Conservation (phyloP, 2,113 vertebrate species). For the Struthidea cinerea region DNA sequence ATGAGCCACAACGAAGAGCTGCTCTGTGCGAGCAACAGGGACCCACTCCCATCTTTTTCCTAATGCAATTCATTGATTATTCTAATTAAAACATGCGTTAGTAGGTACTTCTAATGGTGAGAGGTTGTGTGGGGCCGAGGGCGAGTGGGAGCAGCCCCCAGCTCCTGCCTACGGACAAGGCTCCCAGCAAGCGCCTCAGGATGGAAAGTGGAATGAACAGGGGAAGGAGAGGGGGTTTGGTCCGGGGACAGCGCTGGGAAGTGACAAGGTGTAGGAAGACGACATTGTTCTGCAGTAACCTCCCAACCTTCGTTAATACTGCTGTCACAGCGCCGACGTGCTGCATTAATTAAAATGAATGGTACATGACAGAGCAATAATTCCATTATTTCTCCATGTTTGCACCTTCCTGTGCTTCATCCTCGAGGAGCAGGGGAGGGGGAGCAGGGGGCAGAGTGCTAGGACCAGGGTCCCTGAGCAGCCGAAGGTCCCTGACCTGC, state of each 20-base stretch:
- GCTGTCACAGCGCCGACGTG: not conserved
- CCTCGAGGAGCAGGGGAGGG: not conserved
- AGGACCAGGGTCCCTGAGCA: not conserved
- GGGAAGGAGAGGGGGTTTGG: not conserved
- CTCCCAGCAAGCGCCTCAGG: not conserved
- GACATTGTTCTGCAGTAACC: not conserved
- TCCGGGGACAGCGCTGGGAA: fast-evolving
- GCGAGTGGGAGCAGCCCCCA: not conserved
- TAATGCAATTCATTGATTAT: not conserved
- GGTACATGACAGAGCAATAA: not conserved
- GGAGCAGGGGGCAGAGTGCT: too few relatives aligned
- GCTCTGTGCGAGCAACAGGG: not conserved
- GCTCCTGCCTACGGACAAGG: not conserved
- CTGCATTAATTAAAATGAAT: not conserved
- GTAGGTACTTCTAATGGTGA: not conserved
- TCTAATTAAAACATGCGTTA: not conserved
- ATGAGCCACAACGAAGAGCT: not conserved
- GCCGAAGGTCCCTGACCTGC: not conserved
- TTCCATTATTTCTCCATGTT: not conserved
- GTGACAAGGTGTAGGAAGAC: not conserved
- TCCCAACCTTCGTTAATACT: not conserved
- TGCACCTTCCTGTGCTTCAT: not conserved
- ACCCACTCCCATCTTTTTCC: not conserved
- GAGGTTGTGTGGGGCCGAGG: not conserved
- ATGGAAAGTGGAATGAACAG: not conserved